A percentile compares a stretch with the other conserved stretches of the same genome.
Evolutionary conservation across 2,113 vertebrate genomes (phyloP).

Genomic region (Vidua chalybeata): DNA sequence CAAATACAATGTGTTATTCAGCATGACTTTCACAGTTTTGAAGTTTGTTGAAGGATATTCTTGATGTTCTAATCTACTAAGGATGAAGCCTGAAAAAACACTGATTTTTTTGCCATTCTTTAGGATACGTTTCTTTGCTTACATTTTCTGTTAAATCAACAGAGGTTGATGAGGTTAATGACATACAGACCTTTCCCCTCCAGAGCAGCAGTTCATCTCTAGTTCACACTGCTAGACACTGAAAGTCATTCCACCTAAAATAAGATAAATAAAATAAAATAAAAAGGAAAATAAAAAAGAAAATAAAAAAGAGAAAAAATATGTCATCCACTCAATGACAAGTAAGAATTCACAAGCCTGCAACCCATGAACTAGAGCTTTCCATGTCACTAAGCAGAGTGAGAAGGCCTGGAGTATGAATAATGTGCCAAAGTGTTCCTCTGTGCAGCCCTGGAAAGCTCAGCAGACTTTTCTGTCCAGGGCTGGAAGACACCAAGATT

Average conservation of each 20-base stretch:
- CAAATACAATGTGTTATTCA: neutral
- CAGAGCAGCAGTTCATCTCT: neutral
- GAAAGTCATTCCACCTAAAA: neutral
- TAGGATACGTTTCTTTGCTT: neutral
- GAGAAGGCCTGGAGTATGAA: neutral
- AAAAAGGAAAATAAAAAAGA: neutral
- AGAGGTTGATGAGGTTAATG: conserved; percentile 6
- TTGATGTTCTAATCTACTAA: conserved; percentile 8
- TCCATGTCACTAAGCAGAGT: neutral
- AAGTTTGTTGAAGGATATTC: neutral
- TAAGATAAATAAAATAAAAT: neutral
- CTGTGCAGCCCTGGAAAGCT: neutral
- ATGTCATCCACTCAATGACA: neutral
- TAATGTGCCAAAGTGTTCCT: neutral
- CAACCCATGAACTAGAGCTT: neutral
- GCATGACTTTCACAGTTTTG: neutral
- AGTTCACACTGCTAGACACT: neutral
- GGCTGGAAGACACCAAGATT: neutral
- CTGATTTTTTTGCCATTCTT: neutral
- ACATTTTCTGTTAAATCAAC: conserved; percentile 13
- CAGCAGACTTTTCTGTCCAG: neutral
- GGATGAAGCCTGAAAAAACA: conserved; percentile 23
- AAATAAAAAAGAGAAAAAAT: accelerated
- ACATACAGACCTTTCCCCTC: neutral
- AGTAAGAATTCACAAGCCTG: neutral